These are phyloP conservation scores for Abrostola tripartita DNA, from an alignment of 2,888 invertebrate genomes.

Conservation along the genomic window DNA sequence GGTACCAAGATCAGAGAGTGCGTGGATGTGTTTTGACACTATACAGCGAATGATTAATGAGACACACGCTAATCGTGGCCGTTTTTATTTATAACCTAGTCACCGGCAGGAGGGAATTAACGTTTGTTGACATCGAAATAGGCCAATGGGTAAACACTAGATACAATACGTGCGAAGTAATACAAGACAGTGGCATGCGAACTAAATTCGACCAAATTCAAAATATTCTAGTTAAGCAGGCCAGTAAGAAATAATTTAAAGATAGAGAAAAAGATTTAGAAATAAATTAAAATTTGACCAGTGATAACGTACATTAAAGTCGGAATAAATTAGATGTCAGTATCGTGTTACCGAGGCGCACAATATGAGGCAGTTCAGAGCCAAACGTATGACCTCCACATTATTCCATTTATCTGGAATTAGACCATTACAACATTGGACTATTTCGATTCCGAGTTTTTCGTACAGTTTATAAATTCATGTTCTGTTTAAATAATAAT, in stretches of 20 bases:
- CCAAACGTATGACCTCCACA: slow-evolving; percentile 73
- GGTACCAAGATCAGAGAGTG: slow-evolving; percentile 78
- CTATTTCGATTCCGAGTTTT: slow-evolving; percentile 75
- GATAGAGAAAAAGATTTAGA: slow-evolving; percentile 30
- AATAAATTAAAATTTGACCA: slow-evolving; percentile 47
- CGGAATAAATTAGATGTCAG: slow-evolving; percentile 60
- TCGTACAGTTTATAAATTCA: slow-evolving; percentile 75
- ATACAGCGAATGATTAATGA: slow-evolving; percentile 82
- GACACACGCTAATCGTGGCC: slow-evolving; percentile 73
- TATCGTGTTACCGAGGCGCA: slow-evolving; percentile 62
- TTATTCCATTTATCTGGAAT: slow-evolving; percentile 80
- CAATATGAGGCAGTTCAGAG: slow-evolving; percentile 58
- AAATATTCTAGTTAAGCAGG: slow-evolving; percentile 15
- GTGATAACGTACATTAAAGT: slow-evolving; percentile 56
- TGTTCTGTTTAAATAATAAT: slow-evolving; percentile 69
- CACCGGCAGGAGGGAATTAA: slow-evolving; percentile 68
- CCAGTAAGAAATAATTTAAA: slow-evolving; percentile 22
- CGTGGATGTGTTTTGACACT: slow-evolving; percentile 82
- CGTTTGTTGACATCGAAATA: slow-evolving; percentile 78
- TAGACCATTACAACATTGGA: slow-evolving; percentile 80
- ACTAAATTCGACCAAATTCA: slow-evolving; percentile 15
- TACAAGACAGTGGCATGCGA: slow-evolving; percentile 33
- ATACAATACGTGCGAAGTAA: slow-evolving; percentile 25
- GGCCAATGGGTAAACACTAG: slow-evolving; percentile 70
- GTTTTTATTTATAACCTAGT: slow-evolving; percentile 77